Percentiles rank a stretch among this genome's conserved stretches.
Conservation (phyloP, 2,888 invertebrate species). For the Acanthosepion esculentum region DNA sequence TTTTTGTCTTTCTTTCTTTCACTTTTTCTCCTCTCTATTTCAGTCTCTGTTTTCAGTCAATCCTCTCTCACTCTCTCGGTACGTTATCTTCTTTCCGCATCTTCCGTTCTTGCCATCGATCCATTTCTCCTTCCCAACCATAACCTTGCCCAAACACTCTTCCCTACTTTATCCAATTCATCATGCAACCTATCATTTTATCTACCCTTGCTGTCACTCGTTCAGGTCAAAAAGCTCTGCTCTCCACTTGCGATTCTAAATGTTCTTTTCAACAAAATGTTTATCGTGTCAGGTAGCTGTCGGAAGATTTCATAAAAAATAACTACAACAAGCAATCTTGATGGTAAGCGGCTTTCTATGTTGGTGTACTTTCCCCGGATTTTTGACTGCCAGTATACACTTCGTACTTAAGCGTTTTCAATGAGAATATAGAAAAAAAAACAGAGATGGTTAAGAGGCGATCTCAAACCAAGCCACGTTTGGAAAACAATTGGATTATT, state of each 20-base stretch:
- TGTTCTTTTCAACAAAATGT: neutral
- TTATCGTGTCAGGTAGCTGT: conserved; percentile 8
- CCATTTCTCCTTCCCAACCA: neutral
- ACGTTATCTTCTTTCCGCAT: no score
- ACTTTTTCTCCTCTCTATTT: no score
- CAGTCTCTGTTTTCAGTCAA: no score
- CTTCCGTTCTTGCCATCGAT: neutral
- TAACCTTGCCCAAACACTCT: neutral
- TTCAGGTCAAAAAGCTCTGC: neutral
- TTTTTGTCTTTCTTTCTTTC: no score
- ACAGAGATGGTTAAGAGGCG: neutral
- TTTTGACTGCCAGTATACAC: neutral
- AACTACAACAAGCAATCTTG: neutral
- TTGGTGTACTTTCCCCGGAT: neutral
- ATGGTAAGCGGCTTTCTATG: neutral
- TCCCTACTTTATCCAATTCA: neutral
- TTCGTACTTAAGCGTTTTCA: neutral
- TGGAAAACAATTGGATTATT: neutral
- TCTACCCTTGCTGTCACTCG: neutral
- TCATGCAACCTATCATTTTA: neutral
- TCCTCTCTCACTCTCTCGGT: no score
- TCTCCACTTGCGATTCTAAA: neutral
- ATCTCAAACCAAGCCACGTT: neutral
- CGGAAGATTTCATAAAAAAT: neutral
- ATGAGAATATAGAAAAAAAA: neutral